Percentiles rank a stretch among this genome's conserved stretches.
Conservation (phyloP, 2,888 invertebrate species). For the Agrotis ipsilon region DNA sequence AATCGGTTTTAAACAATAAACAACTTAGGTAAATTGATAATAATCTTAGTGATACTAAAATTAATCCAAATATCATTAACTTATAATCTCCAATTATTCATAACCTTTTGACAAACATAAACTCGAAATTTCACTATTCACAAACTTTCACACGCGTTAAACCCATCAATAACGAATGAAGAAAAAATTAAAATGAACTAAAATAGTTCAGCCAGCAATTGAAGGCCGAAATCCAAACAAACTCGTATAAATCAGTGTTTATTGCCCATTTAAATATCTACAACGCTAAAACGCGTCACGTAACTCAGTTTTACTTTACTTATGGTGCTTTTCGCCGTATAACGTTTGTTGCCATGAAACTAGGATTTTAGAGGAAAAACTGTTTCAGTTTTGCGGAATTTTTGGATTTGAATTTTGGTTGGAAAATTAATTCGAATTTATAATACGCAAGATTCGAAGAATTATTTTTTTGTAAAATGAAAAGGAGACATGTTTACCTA, state of each 20-base stretch:
- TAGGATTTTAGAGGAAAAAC: conserved; percentile 36
- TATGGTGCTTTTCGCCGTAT: conserved; percentile 64
- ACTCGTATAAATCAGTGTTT: conserved; percentile 81
- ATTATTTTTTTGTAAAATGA: too few species aligned
- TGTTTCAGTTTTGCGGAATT: background rate
- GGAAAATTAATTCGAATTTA: background rate
- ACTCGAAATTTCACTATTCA: conserved; percentile 12
- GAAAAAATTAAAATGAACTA: conserved; percentile 70
- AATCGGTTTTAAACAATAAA: too few species aligned
- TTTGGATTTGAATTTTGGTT: background rate
- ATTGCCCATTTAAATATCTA: conserved; percentile 83
- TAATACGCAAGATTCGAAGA: too few species aligned
- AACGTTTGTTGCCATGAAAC: conserved; percentile 62
- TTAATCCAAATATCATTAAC: background rate
- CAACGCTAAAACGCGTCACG: conserved; percentile 76
- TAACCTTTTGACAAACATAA: background rate
- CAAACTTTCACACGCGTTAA: conserved; percentile 67
- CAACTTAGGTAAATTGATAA: too few species aligned
- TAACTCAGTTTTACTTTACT: conserved; percentile 75
- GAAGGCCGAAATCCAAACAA: conserved; percentile 73
- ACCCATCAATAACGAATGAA: conserved; percentile 73
- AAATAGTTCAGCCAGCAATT: conserved; percentile 71
- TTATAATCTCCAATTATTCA: background rate
- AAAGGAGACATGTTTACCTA: too few species aligned
- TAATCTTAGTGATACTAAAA: background rate